Percentiles rank a stretch among this genome's conserved stretches.
Evolutionary conservation across 2,888 invertebrate genomes (phyloP).

Genomic region (Heteropelma amictum): DNA sequence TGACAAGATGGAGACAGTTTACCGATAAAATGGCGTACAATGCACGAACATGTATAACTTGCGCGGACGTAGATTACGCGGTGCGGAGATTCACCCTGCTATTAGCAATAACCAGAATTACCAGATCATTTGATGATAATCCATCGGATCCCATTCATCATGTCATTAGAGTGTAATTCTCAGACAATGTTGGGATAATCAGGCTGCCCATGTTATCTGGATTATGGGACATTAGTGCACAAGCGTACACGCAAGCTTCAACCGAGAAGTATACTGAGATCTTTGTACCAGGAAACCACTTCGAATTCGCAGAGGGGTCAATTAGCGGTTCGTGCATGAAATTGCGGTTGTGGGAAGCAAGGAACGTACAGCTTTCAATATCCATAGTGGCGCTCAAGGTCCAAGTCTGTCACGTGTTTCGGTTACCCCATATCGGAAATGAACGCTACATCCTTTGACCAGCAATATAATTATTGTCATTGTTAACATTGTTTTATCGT

Average conservation of each 20-base stretch:
- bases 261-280: conserved; percentile 11
- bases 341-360: conserved; percentile 20
- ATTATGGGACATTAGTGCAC: background rate
- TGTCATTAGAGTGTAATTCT: conserved; percentile 7
- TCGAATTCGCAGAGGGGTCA: conserved; percentile 16
- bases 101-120: background rate
- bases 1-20: too few relatives aligned
- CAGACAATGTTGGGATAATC: background rate
- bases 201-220: background rate
- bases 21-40: too few relatives aligned
- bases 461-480: background rate
- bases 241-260: conserved; percentile 10
- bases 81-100: background rate
- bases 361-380: conserved; percentile 21
- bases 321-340: conserved; percentile 32
- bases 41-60: background rate
- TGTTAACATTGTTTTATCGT: background rate
- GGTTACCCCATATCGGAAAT: background rate
- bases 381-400: background rate
- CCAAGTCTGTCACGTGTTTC: background rate
- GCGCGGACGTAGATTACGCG: background rate
- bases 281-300: conserved; percentile 14
- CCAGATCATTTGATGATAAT: background rate
- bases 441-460: background rate
- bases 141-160: conserved; percentile 4